Conservation (phyloP, 1,140 invertebrate species). For the Tetramorium alpestre region DNA sequence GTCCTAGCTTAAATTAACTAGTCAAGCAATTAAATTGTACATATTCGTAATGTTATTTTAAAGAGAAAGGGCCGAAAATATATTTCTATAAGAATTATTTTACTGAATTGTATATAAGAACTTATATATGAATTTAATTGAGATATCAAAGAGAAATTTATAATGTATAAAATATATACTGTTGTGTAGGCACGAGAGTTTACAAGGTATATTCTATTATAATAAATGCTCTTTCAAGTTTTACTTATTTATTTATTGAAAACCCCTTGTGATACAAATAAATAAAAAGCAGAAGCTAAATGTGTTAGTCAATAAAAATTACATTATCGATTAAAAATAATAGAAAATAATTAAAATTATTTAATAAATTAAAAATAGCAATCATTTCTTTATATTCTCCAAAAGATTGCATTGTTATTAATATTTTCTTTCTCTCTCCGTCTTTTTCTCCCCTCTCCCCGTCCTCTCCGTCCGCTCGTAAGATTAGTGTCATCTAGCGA, state of each 20-base stretch:
- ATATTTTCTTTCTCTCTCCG: neutral
- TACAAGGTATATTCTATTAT: slow-evolving; percentile 22
- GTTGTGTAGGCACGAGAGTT: slow-evolving; percentile 10
- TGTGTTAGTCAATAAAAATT: neutral
- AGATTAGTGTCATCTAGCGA: slow-evolving; percentile 46
- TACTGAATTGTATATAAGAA: slow-evolving; percentile 44
- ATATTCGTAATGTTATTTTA: slow-evolving; percentile 46
- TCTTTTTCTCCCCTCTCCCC: neutral
- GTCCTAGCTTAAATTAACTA: slow-evolving; percentile 50
- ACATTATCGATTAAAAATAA: neutral
- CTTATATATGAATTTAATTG: neutral
- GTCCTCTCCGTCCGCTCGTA: neutral
- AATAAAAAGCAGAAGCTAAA: neutral
- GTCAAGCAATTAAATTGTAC: slow-evolving; percentile 46
- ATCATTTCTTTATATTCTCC: too few species aligned
- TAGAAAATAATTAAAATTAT: neutral
- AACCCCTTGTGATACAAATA: neutral
- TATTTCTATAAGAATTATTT: slow-evolving; percentile 45
- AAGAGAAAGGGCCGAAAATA: neutral
- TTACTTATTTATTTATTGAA: neutral
- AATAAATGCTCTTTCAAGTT: slow-evolving; percentile 25
- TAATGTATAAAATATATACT: slow-evolving; percentile 14
- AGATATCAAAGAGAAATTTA: slow-evolving; percentile 33
- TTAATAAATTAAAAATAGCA: too few species aligned
- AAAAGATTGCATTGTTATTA: too few species aligned